Evolutionary conservation across 2,888 invertebrate genomes (phyloP).

Genomic region (Labia minor): DNA sequence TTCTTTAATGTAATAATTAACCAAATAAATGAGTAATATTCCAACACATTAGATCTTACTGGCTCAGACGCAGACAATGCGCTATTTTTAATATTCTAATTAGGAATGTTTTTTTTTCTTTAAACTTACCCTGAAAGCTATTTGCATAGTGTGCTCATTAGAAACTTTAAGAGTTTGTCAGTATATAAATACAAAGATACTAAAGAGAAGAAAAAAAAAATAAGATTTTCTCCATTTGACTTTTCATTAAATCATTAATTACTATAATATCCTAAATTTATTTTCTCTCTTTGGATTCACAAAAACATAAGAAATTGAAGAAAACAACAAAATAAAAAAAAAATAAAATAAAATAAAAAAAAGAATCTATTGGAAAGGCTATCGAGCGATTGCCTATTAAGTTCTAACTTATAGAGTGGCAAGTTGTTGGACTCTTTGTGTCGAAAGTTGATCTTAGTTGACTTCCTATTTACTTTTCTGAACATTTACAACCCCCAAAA

Average conservation of each 20-base stretch:
- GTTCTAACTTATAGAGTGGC: background rate
- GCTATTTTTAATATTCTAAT: conserved; percentile 13
- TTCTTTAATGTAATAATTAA: background rate
- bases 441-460: background rate
- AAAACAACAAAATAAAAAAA: background rate
- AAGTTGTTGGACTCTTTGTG: background rate
- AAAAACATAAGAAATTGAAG: background rate
- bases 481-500: conserved; percentile 2
- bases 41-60: background rate
- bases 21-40: background rate
- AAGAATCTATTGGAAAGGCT: background rate
- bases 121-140: background rate
- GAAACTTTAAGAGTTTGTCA: conserved; percentile 7
- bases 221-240: background rate
- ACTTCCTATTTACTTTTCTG: background rate
- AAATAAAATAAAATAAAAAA: background rate
- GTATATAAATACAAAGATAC: background rate
- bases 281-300: background rate
- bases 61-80: background rate
- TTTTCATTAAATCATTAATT: background rate
- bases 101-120: background rate
- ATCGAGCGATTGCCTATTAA: background rate
- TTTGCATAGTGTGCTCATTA: conserved; percentile 4
- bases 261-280: background rate
- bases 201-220: background rate